Evolutionary conservation across 1,140 invertebrate species (phyloP).

Genomic region (Gonioctena quinquepunctata): DNA sequence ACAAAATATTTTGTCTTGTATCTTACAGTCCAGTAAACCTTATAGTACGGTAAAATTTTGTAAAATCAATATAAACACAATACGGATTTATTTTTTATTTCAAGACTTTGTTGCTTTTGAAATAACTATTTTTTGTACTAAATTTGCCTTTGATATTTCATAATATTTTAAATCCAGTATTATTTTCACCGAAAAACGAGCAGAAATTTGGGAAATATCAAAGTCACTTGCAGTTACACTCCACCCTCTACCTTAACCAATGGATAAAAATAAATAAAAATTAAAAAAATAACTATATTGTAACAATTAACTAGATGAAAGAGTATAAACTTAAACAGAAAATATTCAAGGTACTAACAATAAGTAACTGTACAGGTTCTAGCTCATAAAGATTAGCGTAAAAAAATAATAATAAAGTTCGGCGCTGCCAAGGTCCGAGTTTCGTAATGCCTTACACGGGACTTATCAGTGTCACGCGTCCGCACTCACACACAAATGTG

Average conservation of each 20-base stretch:
- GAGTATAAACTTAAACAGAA: conserved; percentile 37
- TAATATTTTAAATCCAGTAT: no score
- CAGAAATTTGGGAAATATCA: no score
- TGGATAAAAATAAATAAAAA: conserved; percentile 32
- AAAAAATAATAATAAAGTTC: background rate
- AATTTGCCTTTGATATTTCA: no score
- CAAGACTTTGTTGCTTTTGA: no score
- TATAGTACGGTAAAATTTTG: no score
- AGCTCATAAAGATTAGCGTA: background rate
- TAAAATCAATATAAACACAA: no score
- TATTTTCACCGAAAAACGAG: no score
- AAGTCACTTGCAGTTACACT: no score
- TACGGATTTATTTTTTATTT: no score
- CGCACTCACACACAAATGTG: background rate
- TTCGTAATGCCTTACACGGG: background rate
- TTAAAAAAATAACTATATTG: conserved; percentile 35
- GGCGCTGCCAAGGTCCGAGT: background rate
- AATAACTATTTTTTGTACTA: no score
- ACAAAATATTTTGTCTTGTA: no score
- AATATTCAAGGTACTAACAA: conserved; percentile 37
- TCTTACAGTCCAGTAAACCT: no score
- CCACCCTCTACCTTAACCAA: conserved; percentile 11
- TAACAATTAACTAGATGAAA: conserved; percentile 36
- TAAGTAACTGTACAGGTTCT: conserved; percentile 29
- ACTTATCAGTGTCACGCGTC: background rate